Evolutionary conservation across 2,888 invertebrate genomes (phyloP).

Genomic region (Cantharis rustica): DNA sequence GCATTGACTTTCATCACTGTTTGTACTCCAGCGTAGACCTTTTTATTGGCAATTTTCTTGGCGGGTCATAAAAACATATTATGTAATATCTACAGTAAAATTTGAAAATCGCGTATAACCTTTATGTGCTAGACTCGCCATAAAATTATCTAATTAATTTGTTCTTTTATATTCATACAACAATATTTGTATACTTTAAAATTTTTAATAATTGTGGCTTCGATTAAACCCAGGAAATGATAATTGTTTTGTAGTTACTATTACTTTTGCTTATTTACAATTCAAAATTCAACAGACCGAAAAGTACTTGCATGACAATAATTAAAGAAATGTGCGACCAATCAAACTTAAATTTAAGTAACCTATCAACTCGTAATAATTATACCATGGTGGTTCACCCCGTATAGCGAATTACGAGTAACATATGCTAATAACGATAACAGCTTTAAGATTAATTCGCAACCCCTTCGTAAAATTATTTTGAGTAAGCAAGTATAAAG

Average conservation of each 20-base stretch:
- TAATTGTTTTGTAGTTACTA: background rate
- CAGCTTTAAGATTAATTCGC: background rate
- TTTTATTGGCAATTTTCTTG: too few species aligned
- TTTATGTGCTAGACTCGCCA: too few species aligned
- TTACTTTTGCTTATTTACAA: background rate
- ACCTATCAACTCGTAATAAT: background rate
- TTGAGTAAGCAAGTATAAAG: background rate
- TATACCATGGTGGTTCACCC: background rate
- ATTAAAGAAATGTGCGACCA: background rate
- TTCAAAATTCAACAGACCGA: background rate
- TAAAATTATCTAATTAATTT: background rate
- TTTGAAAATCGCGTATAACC: too few species aligned
- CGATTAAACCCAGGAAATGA: background rate
- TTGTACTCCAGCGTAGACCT: too few species aligned
- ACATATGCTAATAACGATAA: background rate
- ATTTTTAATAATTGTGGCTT: background rate
- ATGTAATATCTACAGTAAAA: too few species aligned
- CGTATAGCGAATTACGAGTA: background rate
- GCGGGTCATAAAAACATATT: too few species aligned
- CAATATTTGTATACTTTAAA: too few species aligned
- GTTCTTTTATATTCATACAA: background rate
- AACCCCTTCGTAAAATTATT: background rate
- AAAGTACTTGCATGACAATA: background rate
- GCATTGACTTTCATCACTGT: too few species aligned
- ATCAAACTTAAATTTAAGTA: background rate